Evolutionary conservation across 2,113 vertebrate species (phyloP), one percentile per base, ranked within the genome.

Genomic region (Engraulis encrasicolus): DNA sequence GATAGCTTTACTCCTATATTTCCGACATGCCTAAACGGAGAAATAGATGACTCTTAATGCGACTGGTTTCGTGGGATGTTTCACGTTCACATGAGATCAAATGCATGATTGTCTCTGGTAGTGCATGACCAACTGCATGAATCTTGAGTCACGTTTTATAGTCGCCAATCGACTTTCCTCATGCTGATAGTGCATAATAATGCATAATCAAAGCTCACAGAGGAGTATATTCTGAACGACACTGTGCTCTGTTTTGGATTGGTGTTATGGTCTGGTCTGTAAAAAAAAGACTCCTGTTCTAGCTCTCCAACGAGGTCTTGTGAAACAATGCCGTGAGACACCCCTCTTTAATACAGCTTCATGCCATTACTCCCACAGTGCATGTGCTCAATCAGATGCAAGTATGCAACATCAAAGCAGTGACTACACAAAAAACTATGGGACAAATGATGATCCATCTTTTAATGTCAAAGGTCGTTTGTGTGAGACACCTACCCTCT

Each of bases 331-430:
- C 82, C 77, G 83, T 27, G 71, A 86, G 87, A 91, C 90, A 27
- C 92, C 91, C 92, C 92, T 93, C 90, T 93, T 94, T 93, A 92
- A 86, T 84, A 83, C 89, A 90, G 82, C 84, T 84, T 81, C 84
- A 83, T 87, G 88, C 89, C 54, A 71, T 49, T 27, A 71, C 45
- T 45, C 78, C 83, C 80, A 37, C 84, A 82, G 52, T 89, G 89
- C 87, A 89, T 90, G 88, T 80, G 74, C 81, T 74, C 81, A 89
- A 71, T 61, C 80, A 81, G 88, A 79, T 91, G 85, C 77, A 85
- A 83, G 83, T 89, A 84, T 89, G 85, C 82, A 84, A 86, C 84
- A 81, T 89, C 38, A 31, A 54, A 66, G 7, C 11, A 14, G 58
- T 66, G 91, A 92, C 87, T 93, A 92, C 90, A 88, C 91, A 82